A percentile compares a stretch with the other conserved stretches of the same genome.
These are phyloP conservation scores for Digitonthophagus gazella DNA, from an alignment of 2,888 invertebrate species.

Conservation along the genomic window DNA sequence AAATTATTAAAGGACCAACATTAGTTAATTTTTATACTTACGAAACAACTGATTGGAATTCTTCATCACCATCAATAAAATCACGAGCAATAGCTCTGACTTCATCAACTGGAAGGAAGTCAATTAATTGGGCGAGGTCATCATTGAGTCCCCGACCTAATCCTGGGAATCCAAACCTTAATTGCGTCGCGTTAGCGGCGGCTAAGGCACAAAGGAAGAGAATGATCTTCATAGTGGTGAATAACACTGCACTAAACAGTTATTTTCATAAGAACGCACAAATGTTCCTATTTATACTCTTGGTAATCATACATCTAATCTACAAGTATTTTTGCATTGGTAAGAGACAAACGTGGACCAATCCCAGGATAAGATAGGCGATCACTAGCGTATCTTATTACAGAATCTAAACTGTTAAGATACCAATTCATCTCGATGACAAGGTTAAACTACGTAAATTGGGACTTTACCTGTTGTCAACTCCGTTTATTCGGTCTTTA, in stretches of 20 bases:
- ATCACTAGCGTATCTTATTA: background rate
- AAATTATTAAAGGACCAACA: slow-evolving; percentile 8
- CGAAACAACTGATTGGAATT: slow-evolving; percentile 26
- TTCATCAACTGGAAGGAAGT: slow-evolving; percentile 35
- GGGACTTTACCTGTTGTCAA: background rate
- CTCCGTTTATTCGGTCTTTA: background rate
- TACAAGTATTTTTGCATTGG: background rate
- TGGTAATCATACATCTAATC: background rate
- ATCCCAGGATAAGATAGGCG: background rate
- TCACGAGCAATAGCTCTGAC: slow-evolving; percentile 32
- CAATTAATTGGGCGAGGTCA: slow-evolving; percentile 33
- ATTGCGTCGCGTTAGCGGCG: slow-evolving; percentile 16
- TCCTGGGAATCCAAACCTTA: background rate
- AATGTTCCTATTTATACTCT: background rate
- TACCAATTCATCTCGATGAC: background rate
- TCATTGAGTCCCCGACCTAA: slow-evolving; percentile 14
- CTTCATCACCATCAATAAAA: slow-evolving; percentile 34
- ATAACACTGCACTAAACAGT: too few relatives aligned
- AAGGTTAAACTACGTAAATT: background rate
- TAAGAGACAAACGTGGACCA: background rate
- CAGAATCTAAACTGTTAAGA: too few relatives aligned
- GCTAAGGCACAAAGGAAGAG: background rate
- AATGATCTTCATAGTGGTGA: background rate
- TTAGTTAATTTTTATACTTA: slow-evolving; percentile 17
- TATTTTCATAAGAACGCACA: background rate